These are phyloP conservation scores for Cataglyphis altisquamis DNA, from an alignment of 2,888 invertebrate species.

Conservation along the genomic window DNA sequence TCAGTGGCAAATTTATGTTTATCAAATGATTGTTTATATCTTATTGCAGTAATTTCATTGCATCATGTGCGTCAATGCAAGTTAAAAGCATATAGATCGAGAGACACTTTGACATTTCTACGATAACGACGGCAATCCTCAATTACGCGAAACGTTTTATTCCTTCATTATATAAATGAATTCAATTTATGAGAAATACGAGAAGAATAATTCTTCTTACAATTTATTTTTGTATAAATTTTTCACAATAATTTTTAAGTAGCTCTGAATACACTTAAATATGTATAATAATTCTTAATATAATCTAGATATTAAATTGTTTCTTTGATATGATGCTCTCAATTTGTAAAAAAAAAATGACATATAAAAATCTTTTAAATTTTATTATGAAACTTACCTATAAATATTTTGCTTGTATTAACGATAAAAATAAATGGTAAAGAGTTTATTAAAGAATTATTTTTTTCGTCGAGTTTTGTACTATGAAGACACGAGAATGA, in stretches of 20 bases:
- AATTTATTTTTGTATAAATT: constrained; percentile 5
- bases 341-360: background rate
- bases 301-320: background rate
- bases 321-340: background rate
- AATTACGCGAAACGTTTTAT: constrained; percentile 26
- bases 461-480: constrained; percentile 22
- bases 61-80: background rate
- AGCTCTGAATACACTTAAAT: background rate
- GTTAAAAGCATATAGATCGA: constrained; percentile 6
- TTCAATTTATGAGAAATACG: background rate
- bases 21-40: constrained; percentile 51
- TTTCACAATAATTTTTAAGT: background rate
- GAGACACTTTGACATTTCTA: constrained; percentile 21
- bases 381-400: background rate
- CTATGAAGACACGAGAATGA: constrained; percentile 17
- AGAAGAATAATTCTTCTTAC: background rate
- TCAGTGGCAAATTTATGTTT: constrained; percentile 63
- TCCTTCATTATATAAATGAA: background rate
- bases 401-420: background rate
- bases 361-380: background rate
- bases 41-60: constrained; percentile 11
- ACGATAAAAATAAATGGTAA: constrained; percentile 10
- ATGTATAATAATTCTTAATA: background rate
- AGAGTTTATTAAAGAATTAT: constrained; percentile 23
- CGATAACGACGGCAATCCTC: background rate